Evolutionary conservation across 2,888 invertebrate species (phyloP), one percentile per base, ranked within the genome.

Genomic region (Eucera pruinosa): DNA sequence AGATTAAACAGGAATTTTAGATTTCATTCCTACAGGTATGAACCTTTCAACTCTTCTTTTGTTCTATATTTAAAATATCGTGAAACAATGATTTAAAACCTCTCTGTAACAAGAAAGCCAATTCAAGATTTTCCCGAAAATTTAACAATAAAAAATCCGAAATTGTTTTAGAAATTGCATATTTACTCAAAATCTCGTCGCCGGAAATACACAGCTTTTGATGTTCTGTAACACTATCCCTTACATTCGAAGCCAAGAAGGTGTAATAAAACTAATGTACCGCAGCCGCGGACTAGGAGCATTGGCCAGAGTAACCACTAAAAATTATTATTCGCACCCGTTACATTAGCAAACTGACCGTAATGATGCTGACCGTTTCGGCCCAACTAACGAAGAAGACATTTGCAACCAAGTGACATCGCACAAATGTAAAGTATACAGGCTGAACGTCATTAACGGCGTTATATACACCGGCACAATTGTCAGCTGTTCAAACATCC

Each of bases 401-500:
- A 20, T 20, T 41, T 2, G 25, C 48, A n/a, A 18, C 62, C 13
- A 36, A 50, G 25, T 62, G 36, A 39, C 62, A 33, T 18, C 25
- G 43, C 55, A 13, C 2, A 15, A 7, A 13, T 15, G 15, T 15
- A 33, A 52, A 60, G 41, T 3, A 47, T 7, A 18, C 39, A 15
- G 27, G 18, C n/a, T 30, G n/a, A 30, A 27, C 11, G 57, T 69
- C 43, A 52, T 60, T 60, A 58, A 45, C 30, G 36, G 54, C 39
- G 50, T 67, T 67, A 58, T 67, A 60, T 67, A 27, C 54, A 62
- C 25, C 69, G 36, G 25, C 23, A 18, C 68, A 61, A 73, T 61
- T 73, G 60, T 61, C 73, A 73, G 69, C 73, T 73, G 73, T 61
- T 69, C 73, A 73, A 73, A 73, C 61, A 73, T 45, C 55, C 60